Evolutionary conservation across 2,797 vertebrate genomes (phyloP).

Genomic region (Pseudochaenichthys georgianus): DNA sequence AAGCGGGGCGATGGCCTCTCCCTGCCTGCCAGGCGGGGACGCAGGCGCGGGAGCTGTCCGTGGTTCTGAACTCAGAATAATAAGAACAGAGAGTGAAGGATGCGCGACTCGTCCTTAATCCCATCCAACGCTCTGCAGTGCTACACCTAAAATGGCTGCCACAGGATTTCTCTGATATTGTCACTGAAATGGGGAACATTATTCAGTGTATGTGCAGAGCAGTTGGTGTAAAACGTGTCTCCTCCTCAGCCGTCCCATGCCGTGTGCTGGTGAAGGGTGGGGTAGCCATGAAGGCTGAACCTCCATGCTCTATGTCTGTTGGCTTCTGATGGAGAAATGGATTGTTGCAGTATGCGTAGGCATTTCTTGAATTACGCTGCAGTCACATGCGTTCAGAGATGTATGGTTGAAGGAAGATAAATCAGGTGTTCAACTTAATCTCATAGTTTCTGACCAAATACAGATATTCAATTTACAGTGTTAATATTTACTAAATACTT

Average conservation of each 20-base stretch:
- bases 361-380: constrained; percentile 28
- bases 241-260: constrained; percentile 7
- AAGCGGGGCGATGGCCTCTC: constrained; percentile 80
- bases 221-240: constrained; percentile 20
- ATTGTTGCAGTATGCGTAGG: constrained; percentile 59
- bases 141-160: constrained; percentile 83
- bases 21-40: constrained; percentile 63
- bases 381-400: constrained; percentile 25
- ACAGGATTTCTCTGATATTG: constrained; percentile 53
- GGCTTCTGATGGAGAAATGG: constrained; percentile 38
- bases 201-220: constrained; percentile 24
- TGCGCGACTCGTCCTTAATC: constrained; percentile 43
- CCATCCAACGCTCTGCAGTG: constrained; percentile 49
- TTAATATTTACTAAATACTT: background rate
- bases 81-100: constrained; percentile 29
- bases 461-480: background rate
- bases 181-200: constrained; percentile 61
- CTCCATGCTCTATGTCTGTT: constrained; percentile 23
- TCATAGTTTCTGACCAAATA: background rate
- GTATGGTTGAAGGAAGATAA: constrained; percentile 3
- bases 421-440: background rate
- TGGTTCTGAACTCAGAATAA: constrained; percentile 76
- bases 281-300: constrained; percentile 28
- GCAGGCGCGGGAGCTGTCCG: constrained; percentile 76
- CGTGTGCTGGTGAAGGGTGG: constrained; percentile 35